Evolutionary conservation across 2,113 vertebrate species (phyloP).

Genomic region (Silurus meridionalis): DNA sequence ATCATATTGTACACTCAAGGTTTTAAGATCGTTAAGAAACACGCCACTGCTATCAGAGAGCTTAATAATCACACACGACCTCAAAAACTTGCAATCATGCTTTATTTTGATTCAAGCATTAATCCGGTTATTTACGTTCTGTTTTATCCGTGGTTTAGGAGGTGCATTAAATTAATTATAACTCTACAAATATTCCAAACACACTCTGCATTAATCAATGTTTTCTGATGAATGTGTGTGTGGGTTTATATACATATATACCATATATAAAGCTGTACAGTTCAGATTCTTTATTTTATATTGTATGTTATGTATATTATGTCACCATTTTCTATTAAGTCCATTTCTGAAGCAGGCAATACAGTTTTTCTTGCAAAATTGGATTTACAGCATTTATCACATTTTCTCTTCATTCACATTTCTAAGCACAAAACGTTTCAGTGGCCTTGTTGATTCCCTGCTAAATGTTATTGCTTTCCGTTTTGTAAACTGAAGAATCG

Average conservation of each 20-base stretch:
- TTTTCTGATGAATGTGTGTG: conserved; percentile 15
- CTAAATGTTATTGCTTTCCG: background rate
- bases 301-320: no score
- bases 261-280: no score
- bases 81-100: background rate
- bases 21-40: conserved; percentile 9
- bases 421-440: background rate
- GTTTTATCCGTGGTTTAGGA: conserved; percentile 2
- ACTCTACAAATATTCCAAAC: background rate
- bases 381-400: background rate
- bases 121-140: conserved; percentile 2
- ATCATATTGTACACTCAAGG: background rate
- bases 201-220: conserved; percentile 31
- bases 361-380: no score
- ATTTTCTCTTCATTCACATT: background rate
- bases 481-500: no score
- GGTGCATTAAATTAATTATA: conserved; percentile 24
- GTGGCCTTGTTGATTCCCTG: background rate
- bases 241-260: background rate
- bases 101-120: background rate
- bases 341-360: no score
- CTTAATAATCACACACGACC: background rate
- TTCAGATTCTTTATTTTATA: no score
- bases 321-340: no score
- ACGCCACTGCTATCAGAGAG: conserved; percentile 2